Base-by-base conservation (phyloP, 2,113 vertebrate genomes). In the Aldabrachelys gigantea region DNA sequence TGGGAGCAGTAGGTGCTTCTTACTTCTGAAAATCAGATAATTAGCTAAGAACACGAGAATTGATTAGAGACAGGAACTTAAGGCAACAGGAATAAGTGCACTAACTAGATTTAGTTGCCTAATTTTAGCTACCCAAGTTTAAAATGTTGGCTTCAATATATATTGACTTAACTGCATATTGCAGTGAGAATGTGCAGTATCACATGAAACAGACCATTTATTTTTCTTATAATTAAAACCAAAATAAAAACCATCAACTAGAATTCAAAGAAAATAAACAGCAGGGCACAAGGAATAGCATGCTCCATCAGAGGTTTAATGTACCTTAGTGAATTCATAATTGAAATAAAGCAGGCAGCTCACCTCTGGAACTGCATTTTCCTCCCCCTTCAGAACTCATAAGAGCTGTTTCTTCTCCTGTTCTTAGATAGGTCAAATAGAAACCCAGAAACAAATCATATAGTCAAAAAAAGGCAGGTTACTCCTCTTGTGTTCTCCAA, bases 141-240 rank as follows among this genome's bases (percentile, higher is more conserved):
- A 5, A 13, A 87, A 76, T 76, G 38, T n/a, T 41, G 21, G 14
- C 87, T 94, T 90, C 82, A 13, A 52, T 79, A 49, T 76, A 7
- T 4, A 85, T 84, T 41, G 49, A 3, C 59, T 81, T 82, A 80
- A 59, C 17, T 90, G 89, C 3, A 6, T 90, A 6, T 65, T 84
- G 80, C 62, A 35, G 13, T 35, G 62, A n/a, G 62, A 65, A 6
- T 75, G 88, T 50, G 38, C 35, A 83, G 10, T 78, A 57, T 94
- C 85, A 54, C 3, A 80, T 88, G 25, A 86, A 65, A 80, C 82
- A 82, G 31, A 27, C 24, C 84, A 94, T n/a, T 94, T 27, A 90
- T 22, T 8, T 90, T 12, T 82, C 22, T 87, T 54, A 91, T 95
- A 97, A 95, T 95, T 96, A 94, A 95, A 75, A 95, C 12, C 10